Percentiles rank a stretch among this genome's conserved stretches.
phyloP scores from a whole-genome alignment of 1,140 invertebrate genomes.

The Zaprionus camerounensis region DNA sequence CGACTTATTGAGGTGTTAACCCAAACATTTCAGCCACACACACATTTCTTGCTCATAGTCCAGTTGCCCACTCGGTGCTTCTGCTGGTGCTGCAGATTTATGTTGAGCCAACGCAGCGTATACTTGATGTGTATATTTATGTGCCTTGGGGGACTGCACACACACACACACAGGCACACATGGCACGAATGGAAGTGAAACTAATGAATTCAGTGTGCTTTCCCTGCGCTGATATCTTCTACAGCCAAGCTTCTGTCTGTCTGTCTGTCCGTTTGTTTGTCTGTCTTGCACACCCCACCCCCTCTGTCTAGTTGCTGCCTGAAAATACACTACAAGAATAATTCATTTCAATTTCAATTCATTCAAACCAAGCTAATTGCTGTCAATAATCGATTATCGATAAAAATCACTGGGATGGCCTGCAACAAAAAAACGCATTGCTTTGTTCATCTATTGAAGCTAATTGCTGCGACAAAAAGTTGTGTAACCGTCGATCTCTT shows the following conservation, averaged over 20 bases:
- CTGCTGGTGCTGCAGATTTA: constrained; percentile 22
- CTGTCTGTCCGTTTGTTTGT: background rate
- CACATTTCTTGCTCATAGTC: constrained; percentile 24
- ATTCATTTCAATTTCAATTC: background rate
- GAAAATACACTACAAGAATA: background rate
- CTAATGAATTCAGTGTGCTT: constrained; percentile 7
- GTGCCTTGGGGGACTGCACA: constrained; percentile 1
- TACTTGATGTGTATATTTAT: constrained; percentile 36
- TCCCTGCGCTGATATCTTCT: background rate
- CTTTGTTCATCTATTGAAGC: background rate
- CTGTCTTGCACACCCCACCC: background rate
- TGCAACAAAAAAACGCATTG: background rate
- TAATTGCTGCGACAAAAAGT: background rate
- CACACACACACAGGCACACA: background rate
- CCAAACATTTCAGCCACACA: constrained; percentile 46
- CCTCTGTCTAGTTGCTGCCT: background rate
- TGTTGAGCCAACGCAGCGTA: constrained; percentile 22
- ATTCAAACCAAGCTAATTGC: background rate
- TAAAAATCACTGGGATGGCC: background rate
- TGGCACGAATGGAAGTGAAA: background rate
- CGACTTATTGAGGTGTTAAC: constrained; percentile 70
- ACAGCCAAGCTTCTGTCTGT: background rate
- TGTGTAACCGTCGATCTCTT: background rate
- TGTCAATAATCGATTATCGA: background rate
- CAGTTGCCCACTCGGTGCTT: background rate